A percentile compares a stretch with the other conserved stretches of the same genome.
These are phyloP conservation scores for Tautogolabrus adspersus DNA, from an alignment of 2,113 vertebrate genomes.

Conservation along the genomic window DNA sequence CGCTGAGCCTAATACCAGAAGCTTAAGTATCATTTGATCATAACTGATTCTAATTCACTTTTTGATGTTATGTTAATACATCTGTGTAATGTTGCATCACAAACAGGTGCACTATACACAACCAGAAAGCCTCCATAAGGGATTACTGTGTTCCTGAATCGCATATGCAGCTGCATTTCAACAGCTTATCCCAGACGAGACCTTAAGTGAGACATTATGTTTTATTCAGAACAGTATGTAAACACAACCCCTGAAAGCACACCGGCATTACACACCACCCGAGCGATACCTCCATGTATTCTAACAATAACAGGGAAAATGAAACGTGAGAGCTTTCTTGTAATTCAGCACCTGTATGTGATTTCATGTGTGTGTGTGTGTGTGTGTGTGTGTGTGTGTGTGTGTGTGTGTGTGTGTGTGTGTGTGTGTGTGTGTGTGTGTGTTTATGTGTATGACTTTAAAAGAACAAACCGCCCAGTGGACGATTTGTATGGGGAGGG, in stretches of 20 bases:
- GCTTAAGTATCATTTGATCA: too few relatives aligned
- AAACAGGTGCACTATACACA: neutral
- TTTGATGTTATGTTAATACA: too few relatives aligned
- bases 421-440: neutral
- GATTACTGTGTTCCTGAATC: slow-evolving; percentile 1
- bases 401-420: neutral
- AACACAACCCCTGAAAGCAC: slow-evolving; percentile 28
- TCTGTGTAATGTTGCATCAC: neutral
- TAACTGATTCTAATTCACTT: too few relatives aligned
- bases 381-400: neutral
- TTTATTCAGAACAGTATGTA: slow-evolving; percentile 14
- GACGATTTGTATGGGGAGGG: neutral
- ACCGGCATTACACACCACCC: neutral
- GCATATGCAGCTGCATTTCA: slow-evolving; percentile 10
- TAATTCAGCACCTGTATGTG: neutral
- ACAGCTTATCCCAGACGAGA: slow-evolving; percentile 15
- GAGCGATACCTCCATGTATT: slow-evolving; percentile 12
- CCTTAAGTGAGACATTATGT: slow-evolving; percentile 17
- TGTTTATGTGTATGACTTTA: neutral
- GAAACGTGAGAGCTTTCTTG: slow-evolving; percentile 9
- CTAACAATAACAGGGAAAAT: slow-evolving; percentile 15
- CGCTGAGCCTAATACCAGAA: too few relatives aligned
- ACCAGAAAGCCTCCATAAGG: neutral
- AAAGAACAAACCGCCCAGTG: neutral
- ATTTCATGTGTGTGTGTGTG: neutral